Base-by-base conservation (phyloP, 2,888 invertebrate species). In the Epicampocera succincta region DNA sequence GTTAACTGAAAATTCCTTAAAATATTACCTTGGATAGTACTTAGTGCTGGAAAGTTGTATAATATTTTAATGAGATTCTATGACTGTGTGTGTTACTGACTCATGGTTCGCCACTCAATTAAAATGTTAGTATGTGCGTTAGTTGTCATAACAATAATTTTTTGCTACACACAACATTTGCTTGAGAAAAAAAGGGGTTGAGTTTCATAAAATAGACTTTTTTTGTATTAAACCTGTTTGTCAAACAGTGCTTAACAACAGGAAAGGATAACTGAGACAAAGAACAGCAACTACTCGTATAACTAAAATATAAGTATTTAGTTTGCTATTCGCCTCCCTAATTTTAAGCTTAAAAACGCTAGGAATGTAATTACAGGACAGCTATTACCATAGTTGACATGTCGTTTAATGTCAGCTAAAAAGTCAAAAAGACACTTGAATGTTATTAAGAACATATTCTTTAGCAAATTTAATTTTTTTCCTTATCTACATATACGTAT, bases 71-170 rank as follows among this genome's bases (percentile, higher is more conserved):
- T 63, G 25, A 58, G 40, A 65, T 48, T 33, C 48, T 11, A 21
- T 11, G n/a, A 25, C 15, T n/a, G 12, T 54, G 17, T 21, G 25
- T 5, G 25, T 25, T 25, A 56, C 46, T 58, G 54, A 74, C 66
- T 75, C 66, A 68, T 60, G 12, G 13, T 44, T 33, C 8, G 21
- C 13, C 19, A 42, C 13, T 12, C 25, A 40, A 38, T 40, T 21
- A 38, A 11, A 2, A 13, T 52, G 15, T 58, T 25, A 12, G 25
- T 25, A 40, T 17, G 8, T 50, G 52, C n/a, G 48, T 13, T 56
- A 40, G 71, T 77, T 71, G 48, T 44, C 50, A 58, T 72, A 78
- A 42, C 50, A 65, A 72, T 71, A 65, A 72, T 71, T 72, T 65
- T 50, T 65, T 65, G 19, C 44, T 21, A 48, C 13, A 42, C 17